phyloP scores from a whole-genome alignment of 2,797 vertebrate genomes.

The Pampus argenteus region DNA sequence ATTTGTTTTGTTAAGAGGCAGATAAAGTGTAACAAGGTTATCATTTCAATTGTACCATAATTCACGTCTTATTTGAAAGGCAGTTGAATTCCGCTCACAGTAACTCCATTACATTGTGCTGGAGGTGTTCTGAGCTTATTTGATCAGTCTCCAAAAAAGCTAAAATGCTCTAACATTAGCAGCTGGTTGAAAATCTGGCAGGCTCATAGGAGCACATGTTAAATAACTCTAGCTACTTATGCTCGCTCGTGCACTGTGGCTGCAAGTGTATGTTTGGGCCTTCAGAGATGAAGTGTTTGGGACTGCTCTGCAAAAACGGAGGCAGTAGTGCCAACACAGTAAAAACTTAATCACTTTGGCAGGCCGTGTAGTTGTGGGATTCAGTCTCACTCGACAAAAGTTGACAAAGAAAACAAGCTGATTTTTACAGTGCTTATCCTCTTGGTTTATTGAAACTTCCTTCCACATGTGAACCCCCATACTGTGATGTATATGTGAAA shows the following conservation, averaged over 20 bases:
- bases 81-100: constrained; percentile 40
- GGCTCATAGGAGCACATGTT: constrained; percentile 77
- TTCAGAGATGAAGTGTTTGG: constrained; percentile 78
- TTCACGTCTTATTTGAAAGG: constrained; percentile 41
- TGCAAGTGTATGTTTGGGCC: constrained; percentile 69
- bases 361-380: constrained; percentile 75
- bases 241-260: constrained; percentile 66
- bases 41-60: constrained; percentile 29
- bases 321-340: constrained; percentile 73
- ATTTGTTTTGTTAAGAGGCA: constrained; percentile 37
- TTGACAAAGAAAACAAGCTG: constrained; percentile 78
- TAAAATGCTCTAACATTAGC: constrained; percentile 78
- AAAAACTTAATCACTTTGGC: constrained; percentile 81
- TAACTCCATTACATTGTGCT: constrained; percentile 33
- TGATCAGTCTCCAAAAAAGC: constrained; percentile 74
- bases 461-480: constrained; percentile 61
- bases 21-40: constrained; percentile 48
- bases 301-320: constrained; percentile 72
- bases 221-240: constrained; percentile 80
- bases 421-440: constrained; percentile 68
- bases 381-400: constrained; percentile 77
- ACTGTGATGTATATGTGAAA: constrained; percentile 68
- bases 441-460: constrained; percentile 59
- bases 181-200: constrained; percentile 80
- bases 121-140: constrained; percentile 47